Evolutionary conservation across 2,797 vertebrate genomes (phyloP).

Genomic region (Phoeniculus purpureus): DNA sequence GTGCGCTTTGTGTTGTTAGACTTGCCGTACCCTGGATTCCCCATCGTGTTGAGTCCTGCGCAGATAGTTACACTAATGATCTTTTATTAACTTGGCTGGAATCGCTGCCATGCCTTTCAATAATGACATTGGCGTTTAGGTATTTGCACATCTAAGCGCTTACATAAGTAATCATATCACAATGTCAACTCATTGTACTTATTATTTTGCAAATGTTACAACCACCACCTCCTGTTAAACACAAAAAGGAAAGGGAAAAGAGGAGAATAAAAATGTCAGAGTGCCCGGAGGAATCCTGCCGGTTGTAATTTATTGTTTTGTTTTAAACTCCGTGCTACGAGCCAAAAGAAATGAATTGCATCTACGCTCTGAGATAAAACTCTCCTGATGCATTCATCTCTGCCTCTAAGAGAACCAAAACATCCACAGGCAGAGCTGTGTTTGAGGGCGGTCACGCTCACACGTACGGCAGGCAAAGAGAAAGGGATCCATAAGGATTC

Average conservation of each 20-base stretch:
- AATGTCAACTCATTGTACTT: conserved; percentile 57
- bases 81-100: conserved; percentile 73
- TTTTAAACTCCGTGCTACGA: conserved; percentile 37
- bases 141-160: conserved; percentile 65
- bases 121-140: conserved; percentile 67
- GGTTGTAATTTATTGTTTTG: conserved; percentile 62
- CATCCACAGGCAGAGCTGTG: neutral
- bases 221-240: conserved; percentile 64
- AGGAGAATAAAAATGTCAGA: conserved; percentile 8
- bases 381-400: conserved; percentile 13
- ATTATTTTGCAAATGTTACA: conserved; percentile 74
- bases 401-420: conserved; percentile 4
- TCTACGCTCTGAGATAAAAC: conserved; percentile 41
- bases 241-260: conserved; percentile 36
- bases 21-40: conserved; percentile 68
- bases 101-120: conserved; percentile 64
- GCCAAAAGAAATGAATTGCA: conserved; percentile 70
- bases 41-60: conserved; percentile 80
- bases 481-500: neutral
- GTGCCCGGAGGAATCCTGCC: conserved; percentile 53
- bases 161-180: conserved; percentile 68
- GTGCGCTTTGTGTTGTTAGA: conserved; percentile 53
- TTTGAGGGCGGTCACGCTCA: neutral
- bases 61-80: conserved; percentile 63
- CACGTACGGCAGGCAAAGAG: neutral